A percentile compares a stretch with the other conserved stretches of the same genome.
Evolutionary conservation across 2,113 vertebrate genomes (phyloP).

Genomic region (Pseudonaja textilis): DNA sequence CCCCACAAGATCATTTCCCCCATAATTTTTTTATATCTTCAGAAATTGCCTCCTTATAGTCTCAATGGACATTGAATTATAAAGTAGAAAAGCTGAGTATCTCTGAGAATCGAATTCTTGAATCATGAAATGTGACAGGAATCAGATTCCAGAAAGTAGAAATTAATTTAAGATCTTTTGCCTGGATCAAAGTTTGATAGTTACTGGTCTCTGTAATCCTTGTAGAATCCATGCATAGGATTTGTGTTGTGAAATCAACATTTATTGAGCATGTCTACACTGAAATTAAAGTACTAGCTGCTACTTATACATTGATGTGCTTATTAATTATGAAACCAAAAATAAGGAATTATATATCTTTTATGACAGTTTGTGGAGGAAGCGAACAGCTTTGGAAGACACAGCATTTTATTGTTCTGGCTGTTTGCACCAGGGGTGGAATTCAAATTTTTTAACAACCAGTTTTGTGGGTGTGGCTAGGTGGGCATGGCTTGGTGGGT

Average conservation of each 20-base stretch:
- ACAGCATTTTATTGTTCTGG: not conserved
- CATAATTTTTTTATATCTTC: not conserved
- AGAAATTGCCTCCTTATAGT: not conserved
- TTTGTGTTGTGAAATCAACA: not conserved
- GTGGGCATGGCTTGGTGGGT: too few relatives aligned
- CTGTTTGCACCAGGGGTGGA: too few relatives aligned
- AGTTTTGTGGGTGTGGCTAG: too few relatives aligned
- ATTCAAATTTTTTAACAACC: too few relatives aligned
- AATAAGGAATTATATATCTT: not conserved
- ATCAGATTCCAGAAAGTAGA: not conserved
- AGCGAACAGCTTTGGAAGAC: not conserved
- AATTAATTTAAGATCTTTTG: not conserved
- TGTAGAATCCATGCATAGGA: not conserved
- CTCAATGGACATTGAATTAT: constrained; percentile 24
- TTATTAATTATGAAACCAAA: not conserved
- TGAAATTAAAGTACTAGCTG: not conserved
- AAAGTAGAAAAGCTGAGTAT: not conserved
- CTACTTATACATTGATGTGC: not conserved
- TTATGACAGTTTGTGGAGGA: not conserved
- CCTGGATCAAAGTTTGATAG: not conserved
- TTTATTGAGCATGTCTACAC: not conserved
- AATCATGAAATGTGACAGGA: not conserved
- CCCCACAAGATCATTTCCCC: not conserved
- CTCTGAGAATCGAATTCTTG: not conserved
- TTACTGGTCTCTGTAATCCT: not conserved